Evolutionary conservation across 2,888 invertebrate species (phyloP), one percentile per base, ranked within the genome.

Genomic region (Lydus trimaculatus): DNA sequence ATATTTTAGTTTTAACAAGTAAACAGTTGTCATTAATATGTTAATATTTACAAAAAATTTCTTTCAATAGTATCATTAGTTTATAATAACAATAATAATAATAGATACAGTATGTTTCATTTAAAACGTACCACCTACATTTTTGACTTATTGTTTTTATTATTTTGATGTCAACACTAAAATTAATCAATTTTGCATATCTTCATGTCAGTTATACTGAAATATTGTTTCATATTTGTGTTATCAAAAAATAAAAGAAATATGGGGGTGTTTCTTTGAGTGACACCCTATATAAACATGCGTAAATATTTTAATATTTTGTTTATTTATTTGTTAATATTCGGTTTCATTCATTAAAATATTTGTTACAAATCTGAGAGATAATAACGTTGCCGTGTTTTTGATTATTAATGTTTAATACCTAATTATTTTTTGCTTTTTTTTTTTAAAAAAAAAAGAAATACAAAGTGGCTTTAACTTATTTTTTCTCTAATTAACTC

Each of bases 11-110:
- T 56, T 36, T 15, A n/a, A 56, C n/a, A 56, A 23, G n/a, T 56
- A 56, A 56, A 56, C 56, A 56, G n/a, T 28, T 56, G 56, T 56
- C 56, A 15, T 28, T 28, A 56, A 25, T 25, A 15, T 56, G 11
- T 7, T 56, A 56, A 56, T 56, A 56, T 56, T 56, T 56, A 56
- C 23, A n/a, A 28, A n/a, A 56, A 56, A n/a, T 56, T 56, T n/a
- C 6, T 56, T 28, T 17, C n/a, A 43, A 17, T 17, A 43, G 17
- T 43, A 43, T 17, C 8, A 17, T 43, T 43, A 43, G 43, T 43
- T 43, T 43, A 43, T 43, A 43, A 43, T n/a, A 56, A 56, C n/a
- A 56, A 56, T 25, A 52, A 52, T 52, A 23, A 56, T 28, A 13
- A 52, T 23, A 23, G 2, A 20, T 23, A 25, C 25, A 15, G 28